Percentiles rank a stretch among this genome's conserved stretches.
Conservation (phyloP, 2,888 invertebrate species). For the Anthophora plumipes region DNA sequence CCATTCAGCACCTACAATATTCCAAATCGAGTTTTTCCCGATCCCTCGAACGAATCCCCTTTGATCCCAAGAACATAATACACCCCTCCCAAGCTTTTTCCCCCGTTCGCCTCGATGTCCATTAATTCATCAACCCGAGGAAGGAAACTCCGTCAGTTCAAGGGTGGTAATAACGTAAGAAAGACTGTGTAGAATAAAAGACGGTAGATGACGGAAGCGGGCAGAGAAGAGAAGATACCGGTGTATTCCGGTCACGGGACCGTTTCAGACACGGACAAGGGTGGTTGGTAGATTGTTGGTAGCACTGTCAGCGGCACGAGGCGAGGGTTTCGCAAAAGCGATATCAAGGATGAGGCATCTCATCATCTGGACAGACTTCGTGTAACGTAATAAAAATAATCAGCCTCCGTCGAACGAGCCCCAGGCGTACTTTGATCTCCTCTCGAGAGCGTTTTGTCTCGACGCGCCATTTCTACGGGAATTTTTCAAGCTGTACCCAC, state of each 20-base stretch:
- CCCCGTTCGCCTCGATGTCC: slow-evolving; percentile 43
- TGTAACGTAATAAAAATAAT: slow-evolving; percentile 84
- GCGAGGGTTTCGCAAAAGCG: slow-evolving; percentile 66
- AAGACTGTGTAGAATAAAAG: slow-evolving; percentile 65
- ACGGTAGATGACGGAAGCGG: slow-evolving; percentile 27
- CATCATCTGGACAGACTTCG: slow-evolving; percentile 75
- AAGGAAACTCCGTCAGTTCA: too few species aligned
- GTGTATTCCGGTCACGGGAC: slow-evolving; percentile 83
- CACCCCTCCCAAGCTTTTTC: slow-evolving; percentile 1
- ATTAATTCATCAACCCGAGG: slow-evolving; percentile 68
- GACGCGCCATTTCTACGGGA: slow-evolving; percentile 51
- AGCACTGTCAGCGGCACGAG: slow-evolving; percentile 67
- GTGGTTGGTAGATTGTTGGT: too few species aligned
- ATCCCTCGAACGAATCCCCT: slow-evolving; percentile 22
- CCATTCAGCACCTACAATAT: slow-evolving; percentile 7
- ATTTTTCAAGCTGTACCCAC: slow-evolving; percentile 45
- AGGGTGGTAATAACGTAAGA: slow-evolving; percentile 68
- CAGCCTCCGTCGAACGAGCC: slow-evolving; percentile 82
- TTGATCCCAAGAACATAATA: slow-evolving; percentile 51
- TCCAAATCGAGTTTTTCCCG: slow-evolving; percentile 34
- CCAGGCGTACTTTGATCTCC: slow-evolving; percentile 82
- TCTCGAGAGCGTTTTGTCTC: slow-evolving; percentile 81
- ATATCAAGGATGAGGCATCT: slow-evolving; percentile 73
- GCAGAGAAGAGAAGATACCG: slow-evolving; percentile 35
- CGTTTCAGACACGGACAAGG: slow-evolving; percentile 65